These are phyloP conservation scores for Archilochus colubris DNA, from an alignment of 2,113 vertebrate genomes.

Conservation along the genomic window DNA sequence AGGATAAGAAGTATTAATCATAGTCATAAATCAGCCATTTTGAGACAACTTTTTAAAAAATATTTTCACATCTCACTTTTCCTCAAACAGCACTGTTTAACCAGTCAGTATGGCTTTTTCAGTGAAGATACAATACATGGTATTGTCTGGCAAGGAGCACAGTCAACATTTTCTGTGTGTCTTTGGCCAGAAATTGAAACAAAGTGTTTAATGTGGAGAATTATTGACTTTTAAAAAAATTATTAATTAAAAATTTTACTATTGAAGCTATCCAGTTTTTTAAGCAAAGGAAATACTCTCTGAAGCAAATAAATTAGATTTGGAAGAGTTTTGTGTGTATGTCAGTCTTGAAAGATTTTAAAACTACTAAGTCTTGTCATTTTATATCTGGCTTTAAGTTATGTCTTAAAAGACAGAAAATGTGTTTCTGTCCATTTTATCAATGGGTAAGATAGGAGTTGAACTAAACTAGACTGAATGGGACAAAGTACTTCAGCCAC, in stretches of 20 bases:
- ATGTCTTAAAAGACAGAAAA: background rate
- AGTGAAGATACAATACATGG: background rate
- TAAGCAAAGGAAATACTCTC: background rate
- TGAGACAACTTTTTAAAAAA: background rate
- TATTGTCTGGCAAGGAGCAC: background rate
- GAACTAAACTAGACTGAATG: background rate
- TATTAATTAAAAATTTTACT: background rate
- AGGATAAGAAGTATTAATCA: background rate
- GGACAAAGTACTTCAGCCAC: background rate
- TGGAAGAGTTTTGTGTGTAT: fast-evolving
- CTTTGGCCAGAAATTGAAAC: background rate
- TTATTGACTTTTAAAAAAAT: background rate
- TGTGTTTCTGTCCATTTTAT: background rate
- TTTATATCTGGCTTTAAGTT: background rate
- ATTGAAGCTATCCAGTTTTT: background rate
- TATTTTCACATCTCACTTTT: background rate
- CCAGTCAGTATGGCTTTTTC: background rate
- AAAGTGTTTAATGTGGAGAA: background rate
- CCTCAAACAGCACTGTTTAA: background rate
- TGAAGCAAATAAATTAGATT: background rate
- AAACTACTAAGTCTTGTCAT: background rate
- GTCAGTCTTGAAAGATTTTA: background rate
- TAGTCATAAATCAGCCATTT: background rate
- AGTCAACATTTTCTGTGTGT: background rate
- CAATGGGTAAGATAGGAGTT: background rate